Conservation (phyloP, 2,113 vertebrate genomes). For the Mandrillus leucophaeus region DNA sequence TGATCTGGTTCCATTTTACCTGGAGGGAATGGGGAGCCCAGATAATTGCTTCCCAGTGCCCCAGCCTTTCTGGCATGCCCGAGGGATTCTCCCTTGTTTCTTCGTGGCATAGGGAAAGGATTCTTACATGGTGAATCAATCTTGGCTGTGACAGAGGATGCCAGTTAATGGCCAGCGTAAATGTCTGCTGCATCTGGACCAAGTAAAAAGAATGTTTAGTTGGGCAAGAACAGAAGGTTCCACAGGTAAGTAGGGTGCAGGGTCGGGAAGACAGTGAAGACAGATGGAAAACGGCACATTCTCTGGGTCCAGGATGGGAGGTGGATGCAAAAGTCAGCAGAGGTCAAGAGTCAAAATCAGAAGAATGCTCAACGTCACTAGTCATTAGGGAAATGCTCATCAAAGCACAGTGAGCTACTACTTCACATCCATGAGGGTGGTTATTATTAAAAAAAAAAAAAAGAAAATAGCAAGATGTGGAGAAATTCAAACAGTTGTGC, state of each 20-base stretch:
- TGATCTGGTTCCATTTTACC: not conserved
- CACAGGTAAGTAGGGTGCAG: not conserved
- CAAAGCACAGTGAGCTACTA: not conserved
- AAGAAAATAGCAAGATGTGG: not conserved
- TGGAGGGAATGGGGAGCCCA: not conserved
- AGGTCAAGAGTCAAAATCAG: not conserved
- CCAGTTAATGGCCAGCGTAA: not conserved
- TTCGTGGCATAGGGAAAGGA: not conserved
- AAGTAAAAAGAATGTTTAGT: not conserved
- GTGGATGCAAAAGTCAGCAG: not conserved
- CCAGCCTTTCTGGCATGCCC: not conserved
- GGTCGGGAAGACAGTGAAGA: not conserved
- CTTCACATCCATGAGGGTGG: not conserved
- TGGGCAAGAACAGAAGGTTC: not conserved
- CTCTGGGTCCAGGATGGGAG: not conserved
- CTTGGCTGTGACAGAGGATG: not conserved
- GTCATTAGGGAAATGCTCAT: not conserved
- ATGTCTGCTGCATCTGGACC: not conserved
- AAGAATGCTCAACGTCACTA: not conserved
- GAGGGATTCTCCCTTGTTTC: not conserved
- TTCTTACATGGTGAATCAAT: not conserved
- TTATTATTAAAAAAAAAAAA: not conserved
- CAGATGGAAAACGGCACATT: not conserved
- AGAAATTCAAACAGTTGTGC: not conserved
- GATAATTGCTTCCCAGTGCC: not conserved